A percentile compares a stretch with the other conserved stretches of the same genome.
Conservation (phyloP, 2,888 invertebrate species). For the Caenorhabditis plicata region DNA sequence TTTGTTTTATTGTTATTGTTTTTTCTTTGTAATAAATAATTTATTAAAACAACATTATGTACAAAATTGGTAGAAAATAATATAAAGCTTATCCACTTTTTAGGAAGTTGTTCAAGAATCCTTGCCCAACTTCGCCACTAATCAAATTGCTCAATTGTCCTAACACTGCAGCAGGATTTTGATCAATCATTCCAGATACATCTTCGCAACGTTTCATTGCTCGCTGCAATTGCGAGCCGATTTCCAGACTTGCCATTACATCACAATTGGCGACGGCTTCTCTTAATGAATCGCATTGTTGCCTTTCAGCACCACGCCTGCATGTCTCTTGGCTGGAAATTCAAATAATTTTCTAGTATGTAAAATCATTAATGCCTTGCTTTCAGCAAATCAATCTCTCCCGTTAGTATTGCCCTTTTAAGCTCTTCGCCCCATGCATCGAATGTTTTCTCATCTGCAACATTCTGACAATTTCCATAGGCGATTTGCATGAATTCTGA, state of each 20-base stretch:
- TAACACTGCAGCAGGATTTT: constrained; percentile 59
- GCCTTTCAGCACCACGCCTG: constrained; percentile 60
- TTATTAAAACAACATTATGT: not conserved
- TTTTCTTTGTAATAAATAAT: constrained; percentile 5
- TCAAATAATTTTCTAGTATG: too few relatives aligned
- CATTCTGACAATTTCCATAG: constrained; percentile 62
- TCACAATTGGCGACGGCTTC: constrained; percentile 61
- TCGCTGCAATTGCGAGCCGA: constrained; percentile 48
- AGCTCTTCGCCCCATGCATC: constrained; percentile 63
- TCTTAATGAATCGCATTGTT: constrained; percentile 60
- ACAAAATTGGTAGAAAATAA: too few relatives aligned
- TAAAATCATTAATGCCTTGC: too few relatives aligned
- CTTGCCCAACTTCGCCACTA: constrained; percentile 63
- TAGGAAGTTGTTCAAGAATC: constrained; percentile 62
- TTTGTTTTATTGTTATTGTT: constrained; percentile 5
- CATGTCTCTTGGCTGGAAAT: constrained; percentile 64
- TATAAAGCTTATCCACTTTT: constrained; percentile 27
- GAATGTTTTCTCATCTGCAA: constrained; percentile 62
- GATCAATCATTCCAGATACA: constrained; percentile 61
- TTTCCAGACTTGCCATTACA: constrained; percentile 51
- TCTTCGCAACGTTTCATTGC: constrained; percentile 62
- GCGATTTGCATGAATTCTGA: constrained; percentile 63
- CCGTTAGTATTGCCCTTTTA: constrained; percentile 53
- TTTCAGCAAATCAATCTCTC: constrained; percentile 59
- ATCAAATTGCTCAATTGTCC: constrained; percentile 58